Evolutionary conservation across 1,140 invertebrate genomes (phyloP).

Genomic region (Drosophila tani): DNA sequence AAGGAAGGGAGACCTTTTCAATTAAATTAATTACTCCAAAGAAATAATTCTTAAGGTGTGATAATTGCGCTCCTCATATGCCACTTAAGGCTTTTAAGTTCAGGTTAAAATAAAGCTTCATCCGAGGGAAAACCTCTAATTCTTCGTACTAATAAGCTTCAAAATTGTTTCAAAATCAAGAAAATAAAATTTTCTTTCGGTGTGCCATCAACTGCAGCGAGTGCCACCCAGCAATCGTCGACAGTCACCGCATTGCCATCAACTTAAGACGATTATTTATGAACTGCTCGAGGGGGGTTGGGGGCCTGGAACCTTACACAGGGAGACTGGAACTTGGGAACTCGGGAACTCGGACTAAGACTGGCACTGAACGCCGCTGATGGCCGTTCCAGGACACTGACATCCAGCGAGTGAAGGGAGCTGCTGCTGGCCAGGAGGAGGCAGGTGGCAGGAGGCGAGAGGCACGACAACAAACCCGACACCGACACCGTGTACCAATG

Average conservation of each 20-base stretch:
- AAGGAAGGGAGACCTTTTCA: not conserved
- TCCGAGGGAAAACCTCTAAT: no score
- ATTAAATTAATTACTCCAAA: no score
- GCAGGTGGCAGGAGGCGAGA: conserved; percentile 19
- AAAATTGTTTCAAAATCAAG: no score
- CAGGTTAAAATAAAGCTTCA: no score
- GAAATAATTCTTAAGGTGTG: no score
- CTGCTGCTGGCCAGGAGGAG: not conserved
- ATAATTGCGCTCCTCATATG: not conserved
- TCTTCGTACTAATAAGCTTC: no score
- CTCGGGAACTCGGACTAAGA: conserved; percentile 4
- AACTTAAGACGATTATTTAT: conserved; percentile 85
- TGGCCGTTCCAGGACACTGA: conserved; percentile 78
- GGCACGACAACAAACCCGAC: conserved; percentile 45
- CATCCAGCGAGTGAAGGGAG: conserved; percentile 38
- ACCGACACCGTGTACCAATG: conserved; percentile 73
- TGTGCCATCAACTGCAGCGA: conserved; percentile 51
- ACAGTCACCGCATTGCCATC: conserved; percentile 71
- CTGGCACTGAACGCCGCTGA: conserved; percentile 25
- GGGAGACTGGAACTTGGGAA: conserved; percentile 19
- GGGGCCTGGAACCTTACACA: not conserved
- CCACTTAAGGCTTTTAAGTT: no score
- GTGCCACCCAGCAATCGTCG: conserved; percentile 56
- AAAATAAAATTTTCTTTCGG: conserved; percentile 9
- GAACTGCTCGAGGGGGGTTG: conserved; percentile 63